Evolutionary conservation across 2,888 invertebrate species (phyloP).

Genomic region (Caenorhabditis uteleia): DNA sequence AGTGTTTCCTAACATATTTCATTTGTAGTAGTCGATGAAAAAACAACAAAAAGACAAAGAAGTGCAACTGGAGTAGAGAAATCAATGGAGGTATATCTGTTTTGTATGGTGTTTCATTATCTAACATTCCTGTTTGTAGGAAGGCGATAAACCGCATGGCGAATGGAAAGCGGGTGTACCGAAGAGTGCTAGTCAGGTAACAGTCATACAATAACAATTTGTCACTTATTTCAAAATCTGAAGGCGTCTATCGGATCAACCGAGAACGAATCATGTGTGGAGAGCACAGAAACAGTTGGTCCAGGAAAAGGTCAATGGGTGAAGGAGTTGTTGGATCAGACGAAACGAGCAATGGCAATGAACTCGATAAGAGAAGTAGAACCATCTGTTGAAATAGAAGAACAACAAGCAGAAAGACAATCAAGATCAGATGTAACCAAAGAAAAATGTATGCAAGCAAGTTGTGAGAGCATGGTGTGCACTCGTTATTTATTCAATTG

Average conservation of each 20-base stretch:
- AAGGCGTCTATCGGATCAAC: constrained; percentile 47
- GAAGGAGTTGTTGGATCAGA: constrained; percentile 56
- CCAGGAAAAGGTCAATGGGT: constrained; percentile 65
- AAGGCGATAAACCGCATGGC: constrained; percentile 49
- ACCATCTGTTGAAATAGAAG: constrained; percentile 21
- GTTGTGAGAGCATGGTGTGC: background rate
- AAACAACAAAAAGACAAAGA: constrained; percentile 37
- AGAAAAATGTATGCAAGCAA: too few species aligned
- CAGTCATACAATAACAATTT: background rate
- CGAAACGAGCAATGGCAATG: constrained; percentile 52
- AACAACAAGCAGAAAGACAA: constrained; percentile 16
- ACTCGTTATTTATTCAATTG: background rate
- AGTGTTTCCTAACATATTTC: constrained; percentile 1
- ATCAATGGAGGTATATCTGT: constrained; percentile 44
- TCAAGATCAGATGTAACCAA: constrained; percentile 7
- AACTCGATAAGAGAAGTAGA: constrained; percentile 47
- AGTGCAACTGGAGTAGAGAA: constrained; percentile 49
- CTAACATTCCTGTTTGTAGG: constrained; percentile 17
- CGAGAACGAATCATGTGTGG: constrained; percentile 47
- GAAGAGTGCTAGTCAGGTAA: constrained; percentile 50
- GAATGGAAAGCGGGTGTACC: constrained; percentile 35
- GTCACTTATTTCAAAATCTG: background rate
- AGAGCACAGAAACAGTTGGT: constrained; percentile 58
- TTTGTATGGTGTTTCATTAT: background rate
- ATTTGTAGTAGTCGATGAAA: constrained; percentile 34